These are phyloP conservation scores for Rhinella marina DNA, from an alignment of 2,797 vertebrate genomes.

Conservation along the genomic window DNA sequence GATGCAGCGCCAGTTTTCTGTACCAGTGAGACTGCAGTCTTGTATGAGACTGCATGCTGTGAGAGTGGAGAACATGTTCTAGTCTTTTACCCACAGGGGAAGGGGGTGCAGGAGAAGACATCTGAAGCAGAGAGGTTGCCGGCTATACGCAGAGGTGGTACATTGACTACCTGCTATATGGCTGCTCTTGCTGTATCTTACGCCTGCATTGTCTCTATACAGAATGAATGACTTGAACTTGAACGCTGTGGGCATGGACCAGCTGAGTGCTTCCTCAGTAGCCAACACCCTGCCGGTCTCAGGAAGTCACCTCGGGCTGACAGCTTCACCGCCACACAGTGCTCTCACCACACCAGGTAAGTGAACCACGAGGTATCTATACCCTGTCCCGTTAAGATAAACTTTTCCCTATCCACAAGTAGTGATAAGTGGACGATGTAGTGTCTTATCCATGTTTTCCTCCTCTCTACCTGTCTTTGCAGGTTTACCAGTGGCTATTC, in stretches of 20 bases:
- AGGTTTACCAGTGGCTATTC: conserved; percentile 97
- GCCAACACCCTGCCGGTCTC: conserved; percentile 79
- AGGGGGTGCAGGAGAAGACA: too few relatives aligned
- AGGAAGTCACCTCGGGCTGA: conserved; percentile 89
- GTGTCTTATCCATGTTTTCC: not conserved
- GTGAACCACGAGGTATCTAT: not conserved
- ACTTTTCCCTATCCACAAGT: too few relatives aligned
- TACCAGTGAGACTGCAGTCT: not conserved
- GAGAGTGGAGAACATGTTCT: not conserved
- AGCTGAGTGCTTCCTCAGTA: conserved; percentile 92
- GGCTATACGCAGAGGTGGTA: not conserved
- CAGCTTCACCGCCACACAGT: conserved; percentile 93
- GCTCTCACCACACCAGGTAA: conserved; percentile 88
- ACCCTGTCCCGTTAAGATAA: too few relatives aligned
- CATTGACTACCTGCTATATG: not conserved
- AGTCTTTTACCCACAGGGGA: not conserved
- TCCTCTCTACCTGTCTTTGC: conserved; percentile 27
- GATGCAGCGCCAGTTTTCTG: not conserved
- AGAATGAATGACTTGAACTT: conserved; percentile 99
- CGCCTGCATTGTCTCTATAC: not conserved
- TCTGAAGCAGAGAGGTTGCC: not conserved
- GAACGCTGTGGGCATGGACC: conserved; percentile 97
- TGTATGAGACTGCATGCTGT: not conserved
- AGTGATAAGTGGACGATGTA: not conserved
- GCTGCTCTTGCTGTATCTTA: too few relatives aligned